phyloP scores from a whole-genome alignment of 2,113 vertebrate genomes.

The Colius striatus region DNA sequence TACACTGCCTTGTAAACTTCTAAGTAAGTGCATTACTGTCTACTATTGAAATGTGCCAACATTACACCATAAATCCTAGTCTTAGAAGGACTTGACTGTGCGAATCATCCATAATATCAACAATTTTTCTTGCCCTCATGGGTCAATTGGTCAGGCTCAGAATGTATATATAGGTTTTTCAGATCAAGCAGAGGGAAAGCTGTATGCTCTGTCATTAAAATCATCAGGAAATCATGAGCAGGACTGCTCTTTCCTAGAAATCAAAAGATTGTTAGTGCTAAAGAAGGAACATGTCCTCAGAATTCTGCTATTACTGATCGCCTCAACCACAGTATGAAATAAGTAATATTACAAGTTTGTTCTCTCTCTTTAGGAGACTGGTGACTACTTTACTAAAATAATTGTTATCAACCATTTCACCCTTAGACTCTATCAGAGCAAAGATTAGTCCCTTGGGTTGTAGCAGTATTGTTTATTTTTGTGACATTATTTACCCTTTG shows the following conservation, averaged over 20 bases:
- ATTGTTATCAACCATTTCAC: not conserved
- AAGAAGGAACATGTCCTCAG: not conserved
- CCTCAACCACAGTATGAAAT: not conserved
- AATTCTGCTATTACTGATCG: not conserved
- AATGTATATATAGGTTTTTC: not conserved
- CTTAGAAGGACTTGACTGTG: not conserved
- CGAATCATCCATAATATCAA: not conserved
- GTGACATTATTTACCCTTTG: not conserved
- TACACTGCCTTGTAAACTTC: not conserved
- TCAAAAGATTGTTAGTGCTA: not conserved
- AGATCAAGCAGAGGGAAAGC: not conserved
- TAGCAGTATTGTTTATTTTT: not conserved
- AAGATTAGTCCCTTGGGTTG: not conserved
- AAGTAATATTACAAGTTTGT: not conserved
- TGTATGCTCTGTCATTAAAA: not conserved
- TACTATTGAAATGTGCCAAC: not conserved
- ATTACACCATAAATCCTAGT: not conserved
- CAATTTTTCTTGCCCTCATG: not conserved
- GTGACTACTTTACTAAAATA: not conserved
- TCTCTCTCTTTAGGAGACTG: not conserved
- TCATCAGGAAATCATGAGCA: not conserved
- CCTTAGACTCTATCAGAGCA: not conserved
- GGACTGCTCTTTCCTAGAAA: not conserved
- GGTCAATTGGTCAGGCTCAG: not conserved
- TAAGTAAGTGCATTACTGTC: not conserved